Percentiles rank a stretch among this genome's conserved stretches.
Evolutionary conservation across 2,888 invertebrate species (phyloP).

Genomic region (Erannis defoliaria): DNA sequence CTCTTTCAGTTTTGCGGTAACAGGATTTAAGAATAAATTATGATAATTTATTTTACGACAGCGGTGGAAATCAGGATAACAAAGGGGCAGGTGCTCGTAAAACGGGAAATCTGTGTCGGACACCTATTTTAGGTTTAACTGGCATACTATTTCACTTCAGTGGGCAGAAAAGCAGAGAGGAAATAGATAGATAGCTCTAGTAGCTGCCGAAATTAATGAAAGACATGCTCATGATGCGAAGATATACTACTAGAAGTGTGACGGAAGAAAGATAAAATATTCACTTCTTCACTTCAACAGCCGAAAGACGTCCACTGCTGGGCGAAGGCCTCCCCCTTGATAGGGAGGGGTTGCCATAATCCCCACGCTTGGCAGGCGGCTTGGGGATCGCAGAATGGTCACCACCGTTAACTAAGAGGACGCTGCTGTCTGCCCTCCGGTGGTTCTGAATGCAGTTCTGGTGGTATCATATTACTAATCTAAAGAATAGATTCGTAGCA

Average conservation of each 20-base stretch:
- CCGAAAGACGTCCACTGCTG: no score
- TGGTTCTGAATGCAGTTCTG: no score
- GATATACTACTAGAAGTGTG: background rate
- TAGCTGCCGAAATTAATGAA: conserved; percentile 1
- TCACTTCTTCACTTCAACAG: no score
- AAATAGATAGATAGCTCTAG: conserved; percentile 14
- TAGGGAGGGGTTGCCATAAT: no score
- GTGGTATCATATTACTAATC: no score
- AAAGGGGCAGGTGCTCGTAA: conserved; percentile 38
- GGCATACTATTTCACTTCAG: conserved; percentile 60
- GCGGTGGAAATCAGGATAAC: conserved; percentile 20
- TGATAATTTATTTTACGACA: conserved; percentile 32
- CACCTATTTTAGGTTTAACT: conserved; percentile 54
- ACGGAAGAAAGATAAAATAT: background rate
- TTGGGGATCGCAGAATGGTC: no score
- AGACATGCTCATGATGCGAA: background rate
- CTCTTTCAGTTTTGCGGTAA: conserved; percentile 19
- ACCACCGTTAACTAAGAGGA: no score
- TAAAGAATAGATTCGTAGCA: no score
- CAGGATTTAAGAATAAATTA: conserved; percentile 21
- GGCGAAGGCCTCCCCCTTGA: no score
- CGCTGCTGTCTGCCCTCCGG: no score
- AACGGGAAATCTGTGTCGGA: conserved; percentile 54
- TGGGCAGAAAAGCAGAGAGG: conserved; percentile 44
- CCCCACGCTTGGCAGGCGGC: no score